These are phyloP conservation scores for Bursaphelenchus mucronatus DNA, from an alignment of 1,140 invertebrate species.

Conservation along the genomic window DNA sequence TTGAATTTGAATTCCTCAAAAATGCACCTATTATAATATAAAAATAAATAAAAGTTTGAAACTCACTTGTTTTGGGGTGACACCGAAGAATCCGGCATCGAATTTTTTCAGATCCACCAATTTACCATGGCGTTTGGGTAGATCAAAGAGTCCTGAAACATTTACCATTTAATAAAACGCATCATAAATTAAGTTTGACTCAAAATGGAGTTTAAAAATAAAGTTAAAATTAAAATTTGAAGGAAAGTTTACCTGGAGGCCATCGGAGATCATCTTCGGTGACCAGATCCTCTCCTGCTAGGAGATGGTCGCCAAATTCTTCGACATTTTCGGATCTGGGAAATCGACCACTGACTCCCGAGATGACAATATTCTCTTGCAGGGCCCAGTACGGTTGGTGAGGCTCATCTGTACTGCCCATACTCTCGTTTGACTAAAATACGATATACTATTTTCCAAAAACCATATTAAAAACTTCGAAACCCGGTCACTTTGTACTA, in stretches of 20 bases:
- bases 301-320: conserved; percentile 80
- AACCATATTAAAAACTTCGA: neutral
- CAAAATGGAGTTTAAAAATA: neutral
- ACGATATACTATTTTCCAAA: conserved; percentile 12
- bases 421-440: conserved; percentile 59
- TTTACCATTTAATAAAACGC: conserved; percentile 7
- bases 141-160: conserved; percentile 69
- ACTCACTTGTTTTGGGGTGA: conserved; percentile 68
- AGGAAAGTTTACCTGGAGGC: conserved; percentile 60
- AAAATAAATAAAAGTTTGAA: neutral
- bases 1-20: conserved; percentile 52
- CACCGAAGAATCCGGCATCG: conserved; percentile 66
- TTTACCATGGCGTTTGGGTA: conserved; percentile 80
- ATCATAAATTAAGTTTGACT: neutral
- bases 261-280: conserved; percentile 79
- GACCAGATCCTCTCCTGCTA: conserved; percentile 79
- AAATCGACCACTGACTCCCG: conserved; percentile 80
- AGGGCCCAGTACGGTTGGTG: conserved; percentile 53
- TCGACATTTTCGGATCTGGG: conserved; percentile 80
- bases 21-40: too few species aligned
- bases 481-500: neutral
- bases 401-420: conserved; percentile 35
- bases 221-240: conserved; percentile 1
- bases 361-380: conserved; percentile 76
- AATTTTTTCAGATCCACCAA: conserved; percentile 76